Evolutionary conservation across 2,888 invertebrate species (phyloP).

Genomic region (Encarsia formosa): DNA sequence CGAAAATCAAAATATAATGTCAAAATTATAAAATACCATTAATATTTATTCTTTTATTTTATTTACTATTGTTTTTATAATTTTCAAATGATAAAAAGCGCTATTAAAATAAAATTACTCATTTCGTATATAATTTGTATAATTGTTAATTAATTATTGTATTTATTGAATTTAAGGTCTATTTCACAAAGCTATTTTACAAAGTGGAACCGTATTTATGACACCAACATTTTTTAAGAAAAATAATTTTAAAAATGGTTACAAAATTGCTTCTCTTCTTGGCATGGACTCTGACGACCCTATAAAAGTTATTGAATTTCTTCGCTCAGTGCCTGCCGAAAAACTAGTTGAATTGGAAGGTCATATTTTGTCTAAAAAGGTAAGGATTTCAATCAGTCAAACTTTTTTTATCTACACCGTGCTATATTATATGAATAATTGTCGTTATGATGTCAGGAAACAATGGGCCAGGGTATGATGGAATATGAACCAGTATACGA

Average conservation of each 20-base stretch:
- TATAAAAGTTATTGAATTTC: neutral
- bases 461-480: neutral
- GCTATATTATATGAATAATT: too few species aligned
- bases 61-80: too few species aligned
- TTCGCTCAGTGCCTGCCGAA: neutral
- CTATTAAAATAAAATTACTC: too few species aligned
- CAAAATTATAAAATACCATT: too few species aligned
- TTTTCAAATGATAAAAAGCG: too few species aligned
- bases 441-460: neutral
- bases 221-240: conserved; percentile 13
- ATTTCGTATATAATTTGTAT: too few species aligned
- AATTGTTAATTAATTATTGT: too few species aligned
- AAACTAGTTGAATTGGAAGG: neutral
- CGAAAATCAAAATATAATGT: too few species aligned
- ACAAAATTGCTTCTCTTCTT: conserved; percentile 3
- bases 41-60: too few species aligned
- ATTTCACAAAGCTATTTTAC: conserved; percentile 38
- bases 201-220: conserved; percentile 31
- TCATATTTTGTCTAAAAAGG: neutral
- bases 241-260: conserved; percentile 6
- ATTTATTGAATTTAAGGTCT: too few species aligned
- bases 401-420: too few species aligned
- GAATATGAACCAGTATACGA: neutral
- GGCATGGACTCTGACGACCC: neutral
- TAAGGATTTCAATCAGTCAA: too few species aligned